Evolutionary conservation across 2,888 invertebrate genomes (phyloP).

Genomic region (Tholera decimalis): DNA sequence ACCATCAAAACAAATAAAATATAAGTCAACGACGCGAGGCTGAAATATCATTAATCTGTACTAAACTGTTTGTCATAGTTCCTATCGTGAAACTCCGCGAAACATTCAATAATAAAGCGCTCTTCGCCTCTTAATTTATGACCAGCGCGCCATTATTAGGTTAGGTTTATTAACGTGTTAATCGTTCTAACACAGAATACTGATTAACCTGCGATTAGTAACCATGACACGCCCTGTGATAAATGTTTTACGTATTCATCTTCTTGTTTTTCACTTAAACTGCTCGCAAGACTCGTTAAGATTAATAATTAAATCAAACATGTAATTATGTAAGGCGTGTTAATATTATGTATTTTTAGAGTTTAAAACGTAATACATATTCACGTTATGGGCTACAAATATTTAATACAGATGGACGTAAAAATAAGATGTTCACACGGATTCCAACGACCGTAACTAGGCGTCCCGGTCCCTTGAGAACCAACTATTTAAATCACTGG

Average conservation of each 20-base stretch:
- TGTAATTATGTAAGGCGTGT: slow-evolving; percentile 15
- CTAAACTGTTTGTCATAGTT: neutral
- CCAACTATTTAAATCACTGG: slow-evolving; percentile 53
- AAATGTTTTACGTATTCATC: slow-evolving; percentile 44
- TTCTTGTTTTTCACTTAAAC: slow-evolving; percentile 37
- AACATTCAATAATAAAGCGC: slow-evolving; percentile 33
- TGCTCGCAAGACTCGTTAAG: slow-evolving; percentile 24
- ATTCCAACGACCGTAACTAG: slow-evolving; percentile 55
- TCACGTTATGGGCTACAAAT: slow-evolving; percentile 33
- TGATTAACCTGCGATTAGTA: slow-evolving; percentile 58
- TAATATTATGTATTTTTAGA: neutral
- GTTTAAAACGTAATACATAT: slow-evolving; percentile 17
- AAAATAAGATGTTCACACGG: slow-evolving; percentile 64
- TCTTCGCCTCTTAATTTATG: slow-evolving; percentile 46
- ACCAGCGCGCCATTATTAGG: slow-evolving; percentile 44
- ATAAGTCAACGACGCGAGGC: neutral
- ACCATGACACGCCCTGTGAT: slow-evolving; percentile 49
- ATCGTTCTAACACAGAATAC: slow-evolving; percentile 60
- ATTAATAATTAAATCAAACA: slow-evolving; percentile 9
- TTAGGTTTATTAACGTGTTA: slow-evolving; percentile 57
- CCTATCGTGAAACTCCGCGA: slow-evolving; percentile 2
- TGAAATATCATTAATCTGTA: neutral
- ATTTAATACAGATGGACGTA: slow-evolving; percentile 25
- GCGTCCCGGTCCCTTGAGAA: slow-evolving; percentile 64
- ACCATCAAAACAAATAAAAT: neutral